Evolutionary conservation across 1,140 invertebrate species (phyloP).

Genomic region (Hylyphantes graminicola): DNA sequence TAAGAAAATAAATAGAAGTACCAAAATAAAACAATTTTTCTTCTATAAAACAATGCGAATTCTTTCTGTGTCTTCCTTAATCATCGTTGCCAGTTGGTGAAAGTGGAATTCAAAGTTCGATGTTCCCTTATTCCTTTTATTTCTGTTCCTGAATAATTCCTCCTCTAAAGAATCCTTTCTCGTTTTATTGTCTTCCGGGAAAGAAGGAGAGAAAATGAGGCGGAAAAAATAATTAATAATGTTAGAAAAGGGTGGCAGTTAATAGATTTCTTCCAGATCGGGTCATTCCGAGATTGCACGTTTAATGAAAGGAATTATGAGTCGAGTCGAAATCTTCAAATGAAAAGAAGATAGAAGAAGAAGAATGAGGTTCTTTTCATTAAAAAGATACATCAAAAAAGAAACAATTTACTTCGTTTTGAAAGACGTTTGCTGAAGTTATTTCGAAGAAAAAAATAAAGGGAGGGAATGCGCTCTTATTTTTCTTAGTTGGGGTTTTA

Average conservation of each 20-base stretch:
- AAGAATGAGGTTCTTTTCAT: constrained; percentile 32
- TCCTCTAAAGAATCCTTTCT: constrained; percentile 34
- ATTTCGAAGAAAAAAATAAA: too few species aligned
- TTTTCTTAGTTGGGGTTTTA: too few species aligned
- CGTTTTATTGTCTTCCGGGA: constrained; percentile 41
- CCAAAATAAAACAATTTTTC: too few species aligned
- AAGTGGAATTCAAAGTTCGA: too few species aligned
- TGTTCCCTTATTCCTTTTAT: too few species aligned
- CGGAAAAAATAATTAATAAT: constrained; percentile 57
- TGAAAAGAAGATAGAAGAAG: not conserved
- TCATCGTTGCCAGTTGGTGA: too few species aligned
- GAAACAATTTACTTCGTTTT: not conserved
- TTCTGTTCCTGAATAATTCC: constrained; percentile 12
- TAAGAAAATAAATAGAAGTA: too few species aligned
- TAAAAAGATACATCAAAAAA: constrained; percentile 24
- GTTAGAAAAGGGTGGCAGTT: constrained; percentile 55
- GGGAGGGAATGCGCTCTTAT: too few species aligned
- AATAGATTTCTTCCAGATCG: constrained; percentile 56
- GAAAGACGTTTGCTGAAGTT: too few species aligned
- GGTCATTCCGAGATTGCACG: constrained; percentile 40
- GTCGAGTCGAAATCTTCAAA: constrained; percentile 14
- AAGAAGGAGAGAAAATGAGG: constrained; percentile 41
- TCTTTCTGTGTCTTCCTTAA: too few species aligned
- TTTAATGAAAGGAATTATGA: constrained; percentile 58
- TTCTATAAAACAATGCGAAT: too few species aligned